Evolutionary conservation across 2,888 invertebrate species (phyloP), one percentile per base, ranked within the genome.

Genomic region (Lamellibrachia columna): DNA sequence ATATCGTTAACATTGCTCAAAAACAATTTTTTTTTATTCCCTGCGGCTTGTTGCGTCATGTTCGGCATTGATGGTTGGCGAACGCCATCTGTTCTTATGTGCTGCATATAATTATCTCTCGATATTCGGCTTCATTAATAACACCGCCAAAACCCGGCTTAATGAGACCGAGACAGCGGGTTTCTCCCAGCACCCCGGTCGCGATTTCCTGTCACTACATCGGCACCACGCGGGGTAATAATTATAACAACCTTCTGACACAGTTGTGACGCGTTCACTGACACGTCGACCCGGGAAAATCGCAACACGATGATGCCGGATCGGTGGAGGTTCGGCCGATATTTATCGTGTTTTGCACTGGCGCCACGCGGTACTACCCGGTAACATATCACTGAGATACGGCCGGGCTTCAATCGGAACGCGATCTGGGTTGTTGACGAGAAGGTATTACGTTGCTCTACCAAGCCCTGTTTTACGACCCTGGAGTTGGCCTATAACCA

Each of bases 111-210:
- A 75, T 75, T 75, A 75, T 75, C 75, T 11, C 75, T n/a, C 75
- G 22, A 75, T 75, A 75, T 75, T 75, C 75, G 75, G 75, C 75
- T 75, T 75, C 75, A 75, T 75, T 75, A 75, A 75, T 75, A 75
- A 75, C 22, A 75, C 75, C 75, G 75, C 75, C 22, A 75, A 75
- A 75, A 75, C 2, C 22, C 22, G 22, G 75, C 22, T 75, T 75
- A 75, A 75, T 22, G 75, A 75, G 4, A n/a, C 15, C n/a, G 75
- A 15, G 75, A 75, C 75, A 75, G 75, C 75, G 75, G 75, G 75
- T 75, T 22, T 22, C 75, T 75, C 22, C 15, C 15, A 22, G 75
- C 75, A 75, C 75, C 75, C 75, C 75, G 75, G 22, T n/a, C n/a
- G 75, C 75, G 75, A 75, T 75, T 75, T 75, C 75, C 75, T 75